These are phyloP conservation scores for Oxycera nigricornis DNA, from an alignment of 2,888 invertebrate species.

Conservation along the genomic window DNA sequence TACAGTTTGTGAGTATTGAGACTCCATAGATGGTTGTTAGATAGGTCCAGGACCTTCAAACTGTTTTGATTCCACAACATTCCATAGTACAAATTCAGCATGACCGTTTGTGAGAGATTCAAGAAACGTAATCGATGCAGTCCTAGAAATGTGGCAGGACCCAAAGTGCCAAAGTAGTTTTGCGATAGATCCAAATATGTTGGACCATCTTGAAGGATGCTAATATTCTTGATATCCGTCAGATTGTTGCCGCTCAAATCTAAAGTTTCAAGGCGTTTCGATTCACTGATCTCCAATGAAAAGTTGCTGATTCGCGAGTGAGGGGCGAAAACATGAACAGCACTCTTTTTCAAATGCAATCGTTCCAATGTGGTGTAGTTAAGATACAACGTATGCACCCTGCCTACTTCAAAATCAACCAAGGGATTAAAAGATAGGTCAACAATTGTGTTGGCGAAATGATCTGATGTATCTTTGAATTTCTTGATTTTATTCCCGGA, in stretches of 20 bases:
- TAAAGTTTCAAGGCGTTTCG: neutral
- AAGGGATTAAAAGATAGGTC: conserved; percentile 27
- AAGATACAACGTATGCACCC: neutral
- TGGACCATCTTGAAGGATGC: neutral
- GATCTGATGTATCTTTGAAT: neutral
- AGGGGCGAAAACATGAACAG: neutral
- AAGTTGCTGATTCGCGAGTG: neutral
- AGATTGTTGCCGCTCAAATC: conserved; percentile 12
- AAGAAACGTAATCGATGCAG: neutral
- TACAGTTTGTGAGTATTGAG: conserved; percentile 7
- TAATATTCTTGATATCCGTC: conserved; percentile 7
- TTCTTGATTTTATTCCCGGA: neutral
- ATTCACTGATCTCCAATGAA: neutral
- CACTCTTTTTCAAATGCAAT: neutral
- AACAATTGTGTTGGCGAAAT: neutral
- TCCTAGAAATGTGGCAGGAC: conserved; percentile 2
- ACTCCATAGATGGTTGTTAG: conserved; percentile 17
- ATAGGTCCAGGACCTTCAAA: conserved; percentile 21
- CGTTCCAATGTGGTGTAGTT: neutral
- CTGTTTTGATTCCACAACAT: conserved; percentile 13
- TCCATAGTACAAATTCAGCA: conserved; percentile 19
- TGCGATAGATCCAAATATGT: conserved; percentile 8
- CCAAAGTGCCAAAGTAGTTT: conserved; percentile 4
- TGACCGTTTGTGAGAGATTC: conserved; percentile 22
- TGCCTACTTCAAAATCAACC: neutral